Evolutionary conservation across 1,140 invertebrate genomes (phyloP), one percentile per base, ranked within the genome.

Genomic region (Drosophila pseudoananassae): DNA sequence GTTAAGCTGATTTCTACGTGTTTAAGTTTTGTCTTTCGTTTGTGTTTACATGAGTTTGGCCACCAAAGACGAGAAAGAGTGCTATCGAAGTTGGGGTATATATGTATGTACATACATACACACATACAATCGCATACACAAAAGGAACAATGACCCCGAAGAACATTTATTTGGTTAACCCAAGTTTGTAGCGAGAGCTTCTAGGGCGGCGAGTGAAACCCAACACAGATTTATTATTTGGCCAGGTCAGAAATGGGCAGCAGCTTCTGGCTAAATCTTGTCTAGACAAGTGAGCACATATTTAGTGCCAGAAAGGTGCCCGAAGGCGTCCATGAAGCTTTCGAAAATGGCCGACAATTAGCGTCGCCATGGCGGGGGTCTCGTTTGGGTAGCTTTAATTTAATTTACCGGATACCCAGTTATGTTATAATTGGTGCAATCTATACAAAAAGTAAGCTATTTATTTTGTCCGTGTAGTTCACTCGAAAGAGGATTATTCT

Each of bases 151-250:
- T 78, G 79, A 82, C 79, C 79, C 70, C 47, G 17, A 74, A 77
- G 66, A 50, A 85, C 73, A 81, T 87, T 81, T 85, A 68, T 85
- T 81, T 81, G 77, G 63, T 84, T 81, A 74, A 76, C 73, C 72
- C 61, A 45, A 38, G 29, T 17, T 20, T 15, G 5, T 14, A 31
- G 15, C 9, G 29, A 17, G 12, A 17, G 15, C 23, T 15, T 1
- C 3, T n/a, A 15, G 38, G 38, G 38, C 4, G 14, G 14, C 5
- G 17, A 23, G 9, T 59, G 66, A 81, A 81, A 73, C 68, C 60
- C 74, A 70, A 65, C 64, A 47, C 81, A 77, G 73, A 87, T 84
- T 85, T 85, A 87, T 85, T 85, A 87, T 87, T 87, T 85, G 68
- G 56, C 54, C 47, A 65, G 55, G 64, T 68, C 75, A 76, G 20